Evolutionary conservation across 53 echinoderm and acorn worm species (phyloP).

Genomic region (Hippasteria phrygiana): DNA sequence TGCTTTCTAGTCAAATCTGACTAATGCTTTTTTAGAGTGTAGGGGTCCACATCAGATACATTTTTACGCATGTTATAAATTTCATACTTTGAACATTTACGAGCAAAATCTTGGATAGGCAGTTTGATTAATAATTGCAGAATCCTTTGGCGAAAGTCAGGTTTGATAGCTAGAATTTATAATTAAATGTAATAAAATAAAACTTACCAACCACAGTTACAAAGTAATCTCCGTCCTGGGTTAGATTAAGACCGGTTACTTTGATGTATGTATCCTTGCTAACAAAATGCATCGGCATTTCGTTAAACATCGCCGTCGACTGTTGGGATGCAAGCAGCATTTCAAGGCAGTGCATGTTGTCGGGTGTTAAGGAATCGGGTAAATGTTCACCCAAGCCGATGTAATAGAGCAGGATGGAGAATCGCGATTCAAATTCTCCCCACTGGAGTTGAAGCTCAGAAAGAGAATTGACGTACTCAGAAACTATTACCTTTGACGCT

Average conservation of each 20-base stretch:
- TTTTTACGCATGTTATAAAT: too few species aligned
- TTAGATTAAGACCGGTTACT: slow-evolving; percentile 30
- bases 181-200: neutral
- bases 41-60: too few species aligned
- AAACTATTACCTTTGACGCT: slow-evolving; percentile 19
- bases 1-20: too few species aligned
- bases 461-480: slow-evolving; percentile 46
- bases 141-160: too few species aligned
- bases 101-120: too few species aligned
- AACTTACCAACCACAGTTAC: slow-evolving; percentile 52
- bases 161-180: too few species aligned
- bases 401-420: slow-evolving; percentile 55
- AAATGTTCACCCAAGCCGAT: slow-evolving; percentile 36
- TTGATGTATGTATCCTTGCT: slow-evolving; percentile 47
- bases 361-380: neutral
- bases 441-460: slow-evolving; percentile 39
- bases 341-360: slow-evolving; percentile 40
- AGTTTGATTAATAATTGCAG: too few species aligned
- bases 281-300: slow-evolving; percentile 21
- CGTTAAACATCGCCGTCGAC: neutral
- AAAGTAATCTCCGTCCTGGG: slow-evolving; percentile 14
- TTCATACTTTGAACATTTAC: too few species aligned
- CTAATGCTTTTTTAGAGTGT: too few species aligned
- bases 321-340: slow-evolving; percentile 19
- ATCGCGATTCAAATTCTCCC: slow-evolving; percentile 37